These are phyloP conservation scores for Leuciscus waleckii DNA, from an alignment of 2,797 vertebrate genomes.

Conservation along the genomic window DNA sequence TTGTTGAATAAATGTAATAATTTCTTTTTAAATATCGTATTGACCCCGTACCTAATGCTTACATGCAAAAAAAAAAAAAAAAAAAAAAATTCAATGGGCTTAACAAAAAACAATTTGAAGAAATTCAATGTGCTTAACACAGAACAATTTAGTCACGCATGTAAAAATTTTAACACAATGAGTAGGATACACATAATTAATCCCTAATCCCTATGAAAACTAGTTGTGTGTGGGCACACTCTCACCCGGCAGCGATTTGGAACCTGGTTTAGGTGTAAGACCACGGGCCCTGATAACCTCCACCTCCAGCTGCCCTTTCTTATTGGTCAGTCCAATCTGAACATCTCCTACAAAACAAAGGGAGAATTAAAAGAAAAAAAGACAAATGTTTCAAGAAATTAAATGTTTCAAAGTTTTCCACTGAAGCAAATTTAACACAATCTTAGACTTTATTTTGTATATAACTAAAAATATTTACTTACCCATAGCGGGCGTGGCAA, in stretches of 20 bases:
- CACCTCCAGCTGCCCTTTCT: constrained; percentile 97
- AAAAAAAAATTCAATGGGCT: not conserved
- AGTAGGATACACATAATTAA: not conserved
- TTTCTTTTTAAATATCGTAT: not conserved
- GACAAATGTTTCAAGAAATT: not conserved
- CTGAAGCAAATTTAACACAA: not conserved
- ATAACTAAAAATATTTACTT: constrained; percentile 59
- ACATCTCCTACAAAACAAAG: constrained; percentile 85
- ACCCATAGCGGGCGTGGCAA: constrained; percentile 99
- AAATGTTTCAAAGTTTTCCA: not conserved
- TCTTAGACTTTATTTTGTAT: not conserved
- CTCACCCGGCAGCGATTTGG: constrained; percentile 97
- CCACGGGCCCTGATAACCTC: constrained; percentile 98
- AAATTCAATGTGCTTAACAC: not conserved
- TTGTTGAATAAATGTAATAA: not conserved
- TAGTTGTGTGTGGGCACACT: not conserved
- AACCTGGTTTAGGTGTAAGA: constrained; percentile 95
- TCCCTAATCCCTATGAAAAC: not conserved
- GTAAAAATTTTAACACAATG: not conserved
- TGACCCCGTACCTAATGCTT: too few species aligned
- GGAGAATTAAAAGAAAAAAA: not conserved
- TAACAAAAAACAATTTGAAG: not conserved
- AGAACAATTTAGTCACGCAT: not conserved
- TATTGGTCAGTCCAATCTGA: constrained; percentile 97
- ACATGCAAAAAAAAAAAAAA: not conserved